Percentiles rank a stretch among this genome's conserved stretches.
phyloP scores from a whole-genome alignment of 2,113 vertebrate genomes.

The Syrmaticus mikado region DNA sequence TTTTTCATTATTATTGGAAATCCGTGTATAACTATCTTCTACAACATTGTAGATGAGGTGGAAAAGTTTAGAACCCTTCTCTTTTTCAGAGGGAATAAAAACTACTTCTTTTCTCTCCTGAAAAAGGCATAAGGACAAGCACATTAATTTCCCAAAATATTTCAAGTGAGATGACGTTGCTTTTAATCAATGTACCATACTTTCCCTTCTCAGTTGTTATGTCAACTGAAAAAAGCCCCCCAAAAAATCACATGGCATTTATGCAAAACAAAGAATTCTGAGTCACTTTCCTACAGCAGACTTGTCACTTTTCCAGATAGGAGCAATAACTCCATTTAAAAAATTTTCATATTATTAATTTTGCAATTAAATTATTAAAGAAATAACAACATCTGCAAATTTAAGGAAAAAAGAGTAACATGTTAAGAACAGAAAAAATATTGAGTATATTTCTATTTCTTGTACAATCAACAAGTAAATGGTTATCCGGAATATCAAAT shows the following conservation, averaged over 20 bases:
- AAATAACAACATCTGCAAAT: neutral
- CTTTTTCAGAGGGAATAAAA: slow-evolving; percentile 88
- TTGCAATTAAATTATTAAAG: neutral
- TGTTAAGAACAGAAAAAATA: neutral
- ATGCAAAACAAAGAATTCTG: neutral
- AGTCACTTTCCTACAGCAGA: neutral
- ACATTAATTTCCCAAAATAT: neutral
- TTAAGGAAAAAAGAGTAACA: neutral
- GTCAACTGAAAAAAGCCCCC: neutral
- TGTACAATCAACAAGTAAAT: neutral
- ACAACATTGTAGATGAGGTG: slow-evolving; percentile 86
- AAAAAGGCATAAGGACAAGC: slow-evolving; percentile 36
- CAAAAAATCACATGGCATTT: neutral
- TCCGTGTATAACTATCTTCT: slow-evolving; percentile 85
- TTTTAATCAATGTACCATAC: neutral
- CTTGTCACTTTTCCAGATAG: neutral
- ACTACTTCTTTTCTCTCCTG: slow-evolving; percentile 79
- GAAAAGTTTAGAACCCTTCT: slow-evolving; percentile 83
- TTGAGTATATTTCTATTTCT: neutral
- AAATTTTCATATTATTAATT: neutral
- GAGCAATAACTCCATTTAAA: neutral
- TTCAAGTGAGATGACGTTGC: neutral
- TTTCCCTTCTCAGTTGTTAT: neutral
- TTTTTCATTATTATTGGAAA: slow-evolving; percentile 82
- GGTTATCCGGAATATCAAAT: neutral